Base-by-base conservation (phyloP, 2,888 invertebrate genomes). In the Xylophagus ater region DNA sequence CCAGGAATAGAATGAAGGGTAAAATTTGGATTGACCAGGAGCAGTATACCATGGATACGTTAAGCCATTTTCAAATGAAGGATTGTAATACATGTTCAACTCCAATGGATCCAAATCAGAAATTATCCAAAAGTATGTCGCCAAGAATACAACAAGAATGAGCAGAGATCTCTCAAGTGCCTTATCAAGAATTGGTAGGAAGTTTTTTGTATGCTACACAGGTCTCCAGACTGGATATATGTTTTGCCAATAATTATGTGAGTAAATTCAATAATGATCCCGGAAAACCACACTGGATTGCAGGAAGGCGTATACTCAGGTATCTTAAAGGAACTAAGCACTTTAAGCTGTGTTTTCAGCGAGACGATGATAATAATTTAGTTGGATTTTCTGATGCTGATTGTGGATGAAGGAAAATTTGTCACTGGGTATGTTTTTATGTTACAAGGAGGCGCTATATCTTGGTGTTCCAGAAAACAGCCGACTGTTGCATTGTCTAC, bases 11-110 rank as follows among this genome's bases (percentile, higher is more conserved):
- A 23, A 23, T 9, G 23, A 9, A 23, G 23, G 7, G 9, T 8
- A 9, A 23, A 8, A 34, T 21, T 14, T n/a, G 15, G 12, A 35
- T 35, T 14, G 35, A 35, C n/a, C 35, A 35, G 15, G n/a, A n/a
- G 3, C 15, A 35, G 3, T 24, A 25, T 26, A 35, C 17, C 18
- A 15, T 5, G 8, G 35, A 35, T 10, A 6, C 17, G 6, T 12
- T 35, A 13, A 5, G 26, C 7, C 35, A 26, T 2, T 35, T 35
- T 23, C 14, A 15, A 4, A 23, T 34, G 34, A 21, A 3, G 17
- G 20, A 34, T 23, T 13, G 17, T 4, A 23, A 23, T 34, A 21
- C 34, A 9, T 14, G 14, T 6, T 9, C 34, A 14, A 23, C 34
- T 8, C 23, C 34, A 13, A 10, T 23, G 23, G 23, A 34, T 12